Conservation (phyloP, 2,113 vertebrate species). For the Petromus typicus region DNA sequence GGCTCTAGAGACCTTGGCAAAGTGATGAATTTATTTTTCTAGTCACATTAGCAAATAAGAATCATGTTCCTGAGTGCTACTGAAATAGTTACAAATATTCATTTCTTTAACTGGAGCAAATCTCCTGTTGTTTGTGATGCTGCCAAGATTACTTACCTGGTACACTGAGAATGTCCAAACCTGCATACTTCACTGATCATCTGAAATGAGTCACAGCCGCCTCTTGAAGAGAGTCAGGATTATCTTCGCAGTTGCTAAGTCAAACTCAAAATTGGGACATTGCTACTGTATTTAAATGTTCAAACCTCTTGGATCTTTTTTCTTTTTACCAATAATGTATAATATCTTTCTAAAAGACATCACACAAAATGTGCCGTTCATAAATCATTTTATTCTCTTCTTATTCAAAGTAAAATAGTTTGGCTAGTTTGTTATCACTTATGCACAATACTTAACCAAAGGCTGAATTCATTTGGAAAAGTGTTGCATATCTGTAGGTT, state of each 20-base stretch:
- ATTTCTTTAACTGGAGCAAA: slow-evolving; percentile 58
- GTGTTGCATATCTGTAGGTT: slow-evolving; percentile 81
- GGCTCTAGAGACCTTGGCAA: not conserved
- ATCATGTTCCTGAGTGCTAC: not conserved
- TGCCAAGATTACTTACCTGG: slow-evolving; percentile 22
- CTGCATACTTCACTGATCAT: slow-evolving; percentile 64
- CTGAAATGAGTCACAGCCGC: slow-evolving; percentile 39
- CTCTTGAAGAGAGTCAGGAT: not conserved
- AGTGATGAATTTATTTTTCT: slow-evolving; percentile 37
- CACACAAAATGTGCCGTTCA: slow-evolving; percentile 76
- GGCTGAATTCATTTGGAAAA: slow-evolving; percentile 81
- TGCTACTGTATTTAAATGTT: slow-evolving; percentile 13
- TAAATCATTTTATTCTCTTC: slow-evolving; percentile 76
- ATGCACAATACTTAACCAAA: slow-evolving; percentile 79
- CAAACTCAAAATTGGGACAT: slow-evolving; percentile 8
- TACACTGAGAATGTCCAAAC: not conserved
- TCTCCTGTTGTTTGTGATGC: not conserved
- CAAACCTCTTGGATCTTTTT: slow-evolving; percentile 72
- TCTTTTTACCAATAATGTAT: slow-evolving; percentile 76
- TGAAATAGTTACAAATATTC: slow-evolving; percentile 40
- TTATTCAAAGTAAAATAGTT: slow-evolving; percentile 82
- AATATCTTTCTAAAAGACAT: slow-evolving; percentile 82
- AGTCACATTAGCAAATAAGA: slow-evolving; percentile 43
- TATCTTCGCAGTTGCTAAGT: slow-evolving; percentile 47
- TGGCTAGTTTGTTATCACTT: slow-evolving; percentile 77